These are phyloP conservation scores for Cryptus armator DNA, from an alignment of 2,888 invertebrate genomes.

Conservation along the genomic window DNA sequence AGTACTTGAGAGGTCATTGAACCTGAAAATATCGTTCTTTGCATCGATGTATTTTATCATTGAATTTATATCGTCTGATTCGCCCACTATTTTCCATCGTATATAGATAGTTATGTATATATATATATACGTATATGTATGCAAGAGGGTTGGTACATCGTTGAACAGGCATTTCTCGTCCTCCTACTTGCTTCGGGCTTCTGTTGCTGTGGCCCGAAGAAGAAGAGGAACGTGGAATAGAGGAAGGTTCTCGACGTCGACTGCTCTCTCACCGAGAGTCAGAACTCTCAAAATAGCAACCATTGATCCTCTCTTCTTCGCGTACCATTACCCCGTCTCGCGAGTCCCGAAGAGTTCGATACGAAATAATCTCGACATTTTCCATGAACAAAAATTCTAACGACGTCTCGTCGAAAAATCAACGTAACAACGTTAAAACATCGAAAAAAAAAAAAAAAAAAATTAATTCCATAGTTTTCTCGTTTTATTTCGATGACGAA, in stretches of 20 bases:
- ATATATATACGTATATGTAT: background rate
- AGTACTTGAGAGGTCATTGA: conserved; percentile 2
- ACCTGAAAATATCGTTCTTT: background rate
- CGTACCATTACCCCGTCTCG: conserved; percentile 70
- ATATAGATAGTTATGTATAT: background rate
- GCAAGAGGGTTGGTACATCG: conserved; percentile 15
- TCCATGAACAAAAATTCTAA: background rate
- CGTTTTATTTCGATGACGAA: background rate
- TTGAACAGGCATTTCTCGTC: conserved; percentile 18
- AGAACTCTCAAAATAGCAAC: conserved; percentile 81
- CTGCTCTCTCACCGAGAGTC: conserved; percentile 61
- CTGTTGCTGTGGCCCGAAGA: conserved; percentile 44
- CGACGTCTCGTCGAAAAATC: too few species aligned
- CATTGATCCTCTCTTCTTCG: conserved; percentile 78
- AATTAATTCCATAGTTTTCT: background rate
- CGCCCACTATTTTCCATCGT: conserved; percentile 7
- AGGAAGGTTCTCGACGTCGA: conserved; percentile 58
- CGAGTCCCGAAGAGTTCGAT: conserved; percentile 73
- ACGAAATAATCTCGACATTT: conserved; percentile 72
- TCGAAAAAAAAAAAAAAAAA: conserved; percentile 18
- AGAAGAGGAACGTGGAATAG: conserved; percentile 64
- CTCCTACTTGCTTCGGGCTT: background rate
- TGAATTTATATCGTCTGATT: background rate
- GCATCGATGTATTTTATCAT: conserved; percentile 25
- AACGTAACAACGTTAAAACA: background rate